Evolutionary conservation across 2,113 vertebrate genomes (phyloP).

Genomic region (Atherinomorus stipes): DNA sequence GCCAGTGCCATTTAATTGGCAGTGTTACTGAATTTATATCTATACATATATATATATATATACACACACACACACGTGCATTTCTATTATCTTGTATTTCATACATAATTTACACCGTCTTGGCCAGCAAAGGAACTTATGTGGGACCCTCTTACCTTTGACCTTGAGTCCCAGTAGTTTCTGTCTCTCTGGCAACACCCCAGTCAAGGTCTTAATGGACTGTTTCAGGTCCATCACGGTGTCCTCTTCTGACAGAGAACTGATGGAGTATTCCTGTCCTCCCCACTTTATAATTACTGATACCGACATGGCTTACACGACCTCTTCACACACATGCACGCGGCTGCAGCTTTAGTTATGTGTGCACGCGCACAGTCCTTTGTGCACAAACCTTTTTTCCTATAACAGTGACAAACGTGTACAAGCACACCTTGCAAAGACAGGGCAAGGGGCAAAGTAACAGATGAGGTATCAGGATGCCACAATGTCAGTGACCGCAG

Average conservation of each 20-base stretch:
- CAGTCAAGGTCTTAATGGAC: slow-evolving; percentile 95
- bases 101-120: not conserved
- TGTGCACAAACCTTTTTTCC: slow-evolving; percentile 20
- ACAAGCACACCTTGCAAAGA: slow-evolving; percentile 35
- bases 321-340: slow-evolving; percentile 54
- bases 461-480: slow-evolving; percentile 30
- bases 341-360: slow-evolving; percentile 29
- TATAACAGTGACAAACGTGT: slow-evolving; percentile 30
- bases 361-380: slow-evolving; percentile 20
- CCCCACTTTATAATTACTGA: slow-evolving; percentile 99
- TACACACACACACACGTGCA: no score
- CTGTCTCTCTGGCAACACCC: slow-evolving; percentile 96
- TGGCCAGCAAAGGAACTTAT: not conserved
- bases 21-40: no score
- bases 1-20: no score
- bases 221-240: slow-evolving; percentile 97
- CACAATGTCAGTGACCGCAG: not conserved
- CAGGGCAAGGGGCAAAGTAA: slow-evolving; percentile 3
- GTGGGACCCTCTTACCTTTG: slow-evolving; percentile 86
- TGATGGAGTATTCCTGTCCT: slow-evolving; percentile 97
- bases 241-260: slow-evolving; percentile 95
- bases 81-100: not conserved
- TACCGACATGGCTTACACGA: slow-evolving; percentile 87
- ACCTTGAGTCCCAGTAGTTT: slow-evolving; percentile 97
- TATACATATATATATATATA: no score